phyloP scores from a whole-genome alignment of 2,113 vertebrate genomes.

The Carettochelys insculpta region DNA sequence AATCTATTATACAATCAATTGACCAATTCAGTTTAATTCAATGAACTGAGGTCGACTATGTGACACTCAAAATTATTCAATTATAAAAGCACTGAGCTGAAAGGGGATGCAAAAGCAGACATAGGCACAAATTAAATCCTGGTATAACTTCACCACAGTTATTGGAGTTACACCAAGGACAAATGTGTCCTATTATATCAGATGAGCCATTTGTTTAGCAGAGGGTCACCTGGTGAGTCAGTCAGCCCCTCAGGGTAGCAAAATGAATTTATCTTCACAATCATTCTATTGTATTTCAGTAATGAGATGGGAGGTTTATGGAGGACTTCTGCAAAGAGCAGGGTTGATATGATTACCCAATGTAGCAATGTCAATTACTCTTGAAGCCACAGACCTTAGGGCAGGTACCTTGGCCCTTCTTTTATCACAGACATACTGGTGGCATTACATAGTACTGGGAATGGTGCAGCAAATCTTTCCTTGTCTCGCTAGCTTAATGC shows the following conservation, averaged over 20 bases:
- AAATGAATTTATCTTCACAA: background rate
- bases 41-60: background rate
- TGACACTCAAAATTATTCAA: background rate
- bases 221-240: background rate
- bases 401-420: background rate
- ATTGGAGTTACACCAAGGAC: background rate
- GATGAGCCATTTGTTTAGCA: background rate
- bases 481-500: background rate
- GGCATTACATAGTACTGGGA: background rate
- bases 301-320: background rate
- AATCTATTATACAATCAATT: background rate
- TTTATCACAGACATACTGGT: background rate
- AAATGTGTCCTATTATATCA: background rate
- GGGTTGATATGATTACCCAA: background rate
- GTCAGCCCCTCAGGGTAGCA: background rate
- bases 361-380: background rate
- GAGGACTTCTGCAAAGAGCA: conserved; percentile 9
- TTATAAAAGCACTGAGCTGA: background rate
- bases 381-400: background rate
- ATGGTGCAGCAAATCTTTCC: background rate
- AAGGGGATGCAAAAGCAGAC: background rate
- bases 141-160: background rate
- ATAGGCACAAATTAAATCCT: background rate
- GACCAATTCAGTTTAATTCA: background rate
- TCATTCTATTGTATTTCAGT: background rate